Percentiles rank a stretch among this genome's conserved stretches.
Conservation (phyloP, 2,797 vertebrate species). For the Clarias platycephalus region DNA sequence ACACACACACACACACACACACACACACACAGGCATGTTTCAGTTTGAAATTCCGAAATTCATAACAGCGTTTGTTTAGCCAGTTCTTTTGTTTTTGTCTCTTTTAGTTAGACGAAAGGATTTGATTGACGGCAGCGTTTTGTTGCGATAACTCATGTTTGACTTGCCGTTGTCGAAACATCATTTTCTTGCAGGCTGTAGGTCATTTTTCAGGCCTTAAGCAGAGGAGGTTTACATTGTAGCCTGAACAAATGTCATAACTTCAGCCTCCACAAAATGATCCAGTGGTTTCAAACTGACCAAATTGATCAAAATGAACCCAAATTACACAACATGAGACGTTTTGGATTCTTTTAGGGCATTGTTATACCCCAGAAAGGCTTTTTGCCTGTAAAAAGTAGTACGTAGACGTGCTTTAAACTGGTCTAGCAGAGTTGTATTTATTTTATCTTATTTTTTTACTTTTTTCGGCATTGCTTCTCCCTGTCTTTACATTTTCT, state of each 20-base stretch:
- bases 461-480: neutral
- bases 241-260: neutral
- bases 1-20: neutral
- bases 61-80: neutral
- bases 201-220: neutral
- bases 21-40: neutral
- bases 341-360: neutral
- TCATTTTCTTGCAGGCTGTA: conserved; percentile 6
- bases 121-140: neutral
- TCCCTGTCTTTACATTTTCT: neutral
- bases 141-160: neutral
- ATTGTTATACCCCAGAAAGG: neutral
- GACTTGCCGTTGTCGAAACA: neutral
- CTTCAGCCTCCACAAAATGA: neutral
- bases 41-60: neutral
- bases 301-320: neutral
- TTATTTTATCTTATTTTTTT: neutral
- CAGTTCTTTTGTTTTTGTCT: neutral
- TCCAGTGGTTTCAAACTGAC: neutral
- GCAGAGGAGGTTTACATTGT: neutral
- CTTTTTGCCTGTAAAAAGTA: neutral
- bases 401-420: neutral
- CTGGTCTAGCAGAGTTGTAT: neutral
- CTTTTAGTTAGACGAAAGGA: neutral
- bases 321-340: neutral